Conservation (phyloP, 1,140 invertebrate species). For the Nautilus pompilius region DNA sequence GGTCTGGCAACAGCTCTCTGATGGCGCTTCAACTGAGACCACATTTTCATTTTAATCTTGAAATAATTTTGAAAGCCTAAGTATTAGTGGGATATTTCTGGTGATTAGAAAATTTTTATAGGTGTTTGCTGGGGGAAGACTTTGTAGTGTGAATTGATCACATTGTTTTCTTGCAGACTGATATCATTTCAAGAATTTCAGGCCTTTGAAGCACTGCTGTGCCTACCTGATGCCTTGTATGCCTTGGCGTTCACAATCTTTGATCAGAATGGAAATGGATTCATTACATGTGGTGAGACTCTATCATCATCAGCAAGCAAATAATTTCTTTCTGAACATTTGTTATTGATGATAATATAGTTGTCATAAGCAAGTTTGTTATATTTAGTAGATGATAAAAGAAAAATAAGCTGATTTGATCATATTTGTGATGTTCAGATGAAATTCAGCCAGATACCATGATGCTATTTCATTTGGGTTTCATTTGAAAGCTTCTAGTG, state of each 20-base stretch:
- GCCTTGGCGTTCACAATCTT: conserved; percentile 98
- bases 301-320: no score
- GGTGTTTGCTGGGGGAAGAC: conserved; percentile 8
- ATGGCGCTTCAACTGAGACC: neutral
- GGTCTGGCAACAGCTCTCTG: no score
- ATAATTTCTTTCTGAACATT: neutral
- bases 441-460: no score
- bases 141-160: conserved; percentile 16
- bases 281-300: conserved; percentile 92
- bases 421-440: no score
- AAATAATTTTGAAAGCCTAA: neutral
- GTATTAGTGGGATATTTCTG: neutral
- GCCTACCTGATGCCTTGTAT: conserved; percentile 94
- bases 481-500: no score
- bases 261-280: conserved; percentile 96
- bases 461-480: no score
- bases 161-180: conserved; percentile 56
- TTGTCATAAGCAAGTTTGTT: neutral
- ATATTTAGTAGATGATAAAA: no score
- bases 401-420: no score
- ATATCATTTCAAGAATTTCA: conserved; percentile 98
- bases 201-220: conserved; percentile 94
- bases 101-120: neutral
- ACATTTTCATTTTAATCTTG: neutral
- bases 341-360: neutral